phyloP scores from a whole-genome alignment of 2,888 invertebrate species.

The Liposcelis brunnea region DNA sequence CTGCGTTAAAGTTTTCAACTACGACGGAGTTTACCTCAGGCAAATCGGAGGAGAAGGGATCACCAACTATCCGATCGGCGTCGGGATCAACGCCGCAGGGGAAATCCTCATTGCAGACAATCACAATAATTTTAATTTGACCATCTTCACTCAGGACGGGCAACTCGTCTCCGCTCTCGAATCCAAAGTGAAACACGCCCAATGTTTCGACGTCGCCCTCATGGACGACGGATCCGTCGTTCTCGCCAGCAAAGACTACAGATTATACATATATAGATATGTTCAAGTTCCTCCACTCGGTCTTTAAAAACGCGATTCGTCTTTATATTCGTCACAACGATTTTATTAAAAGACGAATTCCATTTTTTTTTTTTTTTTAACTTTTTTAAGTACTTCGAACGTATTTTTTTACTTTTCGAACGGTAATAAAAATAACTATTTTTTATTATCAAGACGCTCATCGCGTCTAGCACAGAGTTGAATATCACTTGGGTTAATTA shows the following conservation, averaged over 20 bases:
- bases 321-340: too few species aligned
- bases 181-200: constrained; percentile 98
- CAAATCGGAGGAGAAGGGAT: constrained; percentile 98
- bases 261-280: constrained; percentile 98
- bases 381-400: not conserved
- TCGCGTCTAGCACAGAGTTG: not conserved
- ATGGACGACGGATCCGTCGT: constrained; percentile 99
- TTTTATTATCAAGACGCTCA: not conserved
- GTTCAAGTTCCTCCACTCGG: constrained; percentile 82
- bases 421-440: too few species aligned
- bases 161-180: constrained; percentile 95
- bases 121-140: constrained; percentile 99
- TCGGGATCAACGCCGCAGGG: constrained; percentile 91
- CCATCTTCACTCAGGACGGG: constrained; percentile 96
- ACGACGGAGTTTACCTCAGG: constrained; percentile 87
- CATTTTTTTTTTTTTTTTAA: too few species aligned
- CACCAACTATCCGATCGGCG: constrained; percentile 98
- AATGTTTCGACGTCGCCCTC: constrained; percentile 97
- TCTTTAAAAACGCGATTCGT: constrained; percentile 34
- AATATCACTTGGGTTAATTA: not conserved
- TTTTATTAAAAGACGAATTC: too few species aligned
- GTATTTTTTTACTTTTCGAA: not conserved
- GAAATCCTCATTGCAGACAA: constrained; percentile 98
- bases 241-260: constrained; percentile 96
- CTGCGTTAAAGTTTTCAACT: constrained; percentile 98